Percentiles rank a stretch among this genome's conserved stretches.
phyloP scores from a whole-genome alignment of 2,113 vertebrate species.

The Ranitomeya variabilis region DNA sequence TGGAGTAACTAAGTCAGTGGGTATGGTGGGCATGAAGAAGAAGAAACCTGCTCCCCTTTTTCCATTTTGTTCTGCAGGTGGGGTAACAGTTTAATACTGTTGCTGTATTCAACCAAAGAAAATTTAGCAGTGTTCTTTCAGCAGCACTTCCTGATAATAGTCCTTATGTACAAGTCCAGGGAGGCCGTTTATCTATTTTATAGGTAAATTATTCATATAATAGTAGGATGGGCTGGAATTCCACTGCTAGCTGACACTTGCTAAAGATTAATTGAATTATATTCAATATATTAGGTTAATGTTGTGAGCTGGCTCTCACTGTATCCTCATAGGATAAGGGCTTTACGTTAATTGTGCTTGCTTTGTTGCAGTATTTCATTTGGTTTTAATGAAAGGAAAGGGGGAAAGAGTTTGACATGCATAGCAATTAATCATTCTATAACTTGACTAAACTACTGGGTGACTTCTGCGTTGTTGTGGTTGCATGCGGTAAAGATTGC shows the following conservation, averaged over 20 bases:
- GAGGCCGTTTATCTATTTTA: constrained; percentile 11
- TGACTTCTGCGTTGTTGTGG: neutral
- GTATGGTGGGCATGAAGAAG: neutral
- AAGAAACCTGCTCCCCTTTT: constrained; percentile 4
- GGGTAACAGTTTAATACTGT: constrained; percentile 18
- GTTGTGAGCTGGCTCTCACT: constrained; percentile 47
- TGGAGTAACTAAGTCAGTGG: constrained; percentile 24
- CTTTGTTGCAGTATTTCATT: neutral
- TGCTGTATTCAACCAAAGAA: constrained; percentile 47
- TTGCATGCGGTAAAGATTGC: constrained; percentile 1
- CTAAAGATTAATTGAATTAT: constrained; percentile 6
- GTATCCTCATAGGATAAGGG: constrained; percentile 17
- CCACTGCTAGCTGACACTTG: constrained; percentile 24
- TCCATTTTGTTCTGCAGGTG: neutral
- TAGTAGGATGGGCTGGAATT: constrained; percentile 18
- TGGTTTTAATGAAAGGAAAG: neutral
- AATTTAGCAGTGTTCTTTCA: constrained; percentile 13
- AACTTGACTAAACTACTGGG: neutral
- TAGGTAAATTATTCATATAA: constrained; percentile 25
- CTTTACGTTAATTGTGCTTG: constrained; percentile 2
- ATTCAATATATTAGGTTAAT: constrained; percentile 11
- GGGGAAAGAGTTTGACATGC: neutral
- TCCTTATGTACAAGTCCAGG: neutral
- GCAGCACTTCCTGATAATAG: constrained; percentile 14
- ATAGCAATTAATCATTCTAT: constrained; percentile 7